Base-by-base conservation (phyloP, 1,140 invertebrate genomes). In the Diprion similis region DNA sequence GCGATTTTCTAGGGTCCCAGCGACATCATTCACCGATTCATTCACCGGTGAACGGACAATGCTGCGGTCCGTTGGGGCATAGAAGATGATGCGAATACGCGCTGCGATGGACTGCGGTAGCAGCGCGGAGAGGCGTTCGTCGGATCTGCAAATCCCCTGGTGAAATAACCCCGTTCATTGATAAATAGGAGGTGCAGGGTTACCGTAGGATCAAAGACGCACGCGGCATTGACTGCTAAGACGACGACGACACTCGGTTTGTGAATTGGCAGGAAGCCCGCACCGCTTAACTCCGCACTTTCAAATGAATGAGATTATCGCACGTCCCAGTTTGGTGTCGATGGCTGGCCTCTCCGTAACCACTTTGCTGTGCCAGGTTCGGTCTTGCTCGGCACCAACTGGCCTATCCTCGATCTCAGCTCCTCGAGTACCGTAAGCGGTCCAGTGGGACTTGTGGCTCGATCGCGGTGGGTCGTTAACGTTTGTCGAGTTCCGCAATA, bases 201-300 rank as follows among this genome's bases (percentile, higher is more conserved):
- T 59, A 59, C 76, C 77, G 46, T 71, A 73, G 74, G n/a, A 82
- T 79, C 74, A 68, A 75, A 51, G 73, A 72, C 76, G n/a, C n/a
- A n/a, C n/a, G n/a, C n/a, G 70, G 76, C 80, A 81, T 83, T 82
- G 76, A 82, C 77, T 75, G 68, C 75, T 68, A 73, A 77, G 72
- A 75, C 75, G 79, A 81, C 46, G 72, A 73, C 74, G 71, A 66
- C 78, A 81, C 80, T 83, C 81, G 78, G 77, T 77, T 77, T 71
- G 73, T 84, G 82, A 86, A 86, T 86, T 85, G 82, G 77, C 83
- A 85, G 83, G 83, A 86, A 84, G 82, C 82, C 79, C 78, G 77
- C 74, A 77, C 76, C 78, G 81, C 81, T 83, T 84, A 82, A 83
- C 82, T 83, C 79, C 74, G 75, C 74, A 75, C 78, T 83, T 51